Base-by-base conservation (phyloP, 2,113 vertebrate genomes). In the Sylvia atricapilla region DNA sequence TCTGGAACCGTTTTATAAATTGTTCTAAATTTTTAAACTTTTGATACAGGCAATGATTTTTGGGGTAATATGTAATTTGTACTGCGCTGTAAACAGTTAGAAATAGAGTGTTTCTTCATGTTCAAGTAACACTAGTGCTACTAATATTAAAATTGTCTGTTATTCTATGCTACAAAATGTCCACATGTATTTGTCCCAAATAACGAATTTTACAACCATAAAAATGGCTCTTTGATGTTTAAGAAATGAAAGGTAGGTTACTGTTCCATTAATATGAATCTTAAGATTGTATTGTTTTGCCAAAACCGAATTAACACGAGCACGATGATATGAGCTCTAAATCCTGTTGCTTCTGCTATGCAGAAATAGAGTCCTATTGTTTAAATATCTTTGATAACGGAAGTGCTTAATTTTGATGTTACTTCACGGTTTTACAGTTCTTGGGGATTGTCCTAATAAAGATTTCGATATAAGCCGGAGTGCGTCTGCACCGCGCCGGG, bases 361-460 rank as follows among this genome's bases (percentile, higher is more conserved):
- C 98, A 98, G 98, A 98, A 97, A 97, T 91, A 64, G 93, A 92
- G 95, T 89, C 62, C 41, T 92, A 30, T 76, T 96, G 93, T 97
- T 87, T 90, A 92, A 96, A 37, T 94, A 89, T 31, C 89, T 98
- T 97, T 97, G 96, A 93, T 96, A 98, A 97, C 60, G n/a, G 39
- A 96, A 96, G 85, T 78, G 80, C 92, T 98, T 97, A 91, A 96
- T 94, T 95, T 88, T 97, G 74, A 93, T 97, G 95, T 97, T 96
- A 96, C n/a, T 73, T 93, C 60, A 63, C 96, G 91, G 77, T 96
- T 97, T 97, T 95, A 63, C 96, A 95, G 56, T 66, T 74, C 63
- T 93, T 91, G 95, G 88, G 93, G 94, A 92, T 97, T 97, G 95
- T 98, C 96, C 94, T 97, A 98, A 98, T 98, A 98, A 98, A 98